Evolutionary conservation across 2,888 invertebrate genomes (phyloP).

Genomic region (Eupelmus urozonus): DNA sequence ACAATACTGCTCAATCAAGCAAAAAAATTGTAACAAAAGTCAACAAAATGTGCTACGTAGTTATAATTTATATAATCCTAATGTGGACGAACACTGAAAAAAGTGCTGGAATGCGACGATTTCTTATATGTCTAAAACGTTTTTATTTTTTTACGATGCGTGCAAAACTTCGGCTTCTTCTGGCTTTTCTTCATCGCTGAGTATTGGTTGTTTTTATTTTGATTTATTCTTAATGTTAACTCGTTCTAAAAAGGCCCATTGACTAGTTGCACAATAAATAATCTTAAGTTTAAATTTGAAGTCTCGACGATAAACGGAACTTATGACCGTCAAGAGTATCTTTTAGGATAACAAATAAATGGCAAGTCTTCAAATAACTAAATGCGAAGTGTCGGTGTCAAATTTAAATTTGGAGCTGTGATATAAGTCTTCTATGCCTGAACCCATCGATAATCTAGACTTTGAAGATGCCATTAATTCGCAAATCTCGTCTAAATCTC

Average conservation of each 20-base stretch:
- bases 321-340: conserved; percentile 3
- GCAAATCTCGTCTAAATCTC: conserved; percentile 80
- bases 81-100: conserved; percentile 6
- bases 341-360: conserved; percentile 16
- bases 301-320: conserved; percentile 21
- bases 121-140: conserved; percentile 13
- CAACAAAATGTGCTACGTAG: conserved; percentile 23
- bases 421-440: conserved; percentile 73
- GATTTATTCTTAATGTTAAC: conserved; percentile 20
- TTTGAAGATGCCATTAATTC: conserved; percentile 74
- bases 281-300: conserved; percentile 25
- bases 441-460: conserved; percentile 73
- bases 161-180: conserved; percentile 36
- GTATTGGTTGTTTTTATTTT: conserved; percentile 34
- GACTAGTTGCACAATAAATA: conserved; percentile 58
- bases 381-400: conserved; percentile 70
- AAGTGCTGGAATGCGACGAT: conserved; percentile 36
- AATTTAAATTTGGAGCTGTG: conserved; percentile 73
- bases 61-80: conserved; percentile 25
- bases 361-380: conserved; percentile 68
- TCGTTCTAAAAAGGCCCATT: conserved; percentile 35
- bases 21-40: conserved; percentile 40
- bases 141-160: conserved; percentile 17
- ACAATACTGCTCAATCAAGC: conserved; percentile 48
- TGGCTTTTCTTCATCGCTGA: conserved; percentile 17